A percentile compares a stretch with the other conserved stretches of the same genome.
Conservation (phyloP, 1,140 invertebrate genomes). For the Drosophila insularis region DNA sequence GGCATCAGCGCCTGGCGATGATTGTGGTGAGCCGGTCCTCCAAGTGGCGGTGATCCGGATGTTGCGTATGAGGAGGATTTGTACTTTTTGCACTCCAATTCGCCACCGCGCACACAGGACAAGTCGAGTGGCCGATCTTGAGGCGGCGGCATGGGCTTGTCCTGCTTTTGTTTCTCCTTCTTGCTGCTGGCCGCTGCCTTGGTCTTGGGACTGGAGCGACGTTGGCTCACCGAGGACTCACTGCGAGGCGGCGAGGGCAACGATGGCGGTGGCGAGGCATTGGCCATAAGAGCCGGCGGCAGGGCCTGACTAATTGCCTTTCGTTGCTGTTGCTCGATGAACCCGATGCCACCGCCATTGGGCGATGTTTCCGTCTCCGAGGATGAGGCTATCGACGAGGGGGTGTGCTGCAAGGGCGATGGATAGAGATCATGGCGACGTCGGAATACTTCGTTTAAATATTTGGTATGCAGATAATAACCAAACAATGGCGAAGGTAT, state of each 20-base stretch:
- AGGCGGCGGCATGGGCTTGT: slow-evolving; percentile 83
- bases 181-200: slow-evolving; percentile 23
- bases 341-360: slow-evolving; percentile 36
- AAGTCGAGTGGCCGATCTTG: slow-evolving; percentile 94
- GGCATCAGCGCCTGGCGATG: slow-evolving; percentile 70
- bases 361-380: slow-evolving; percentile 75
- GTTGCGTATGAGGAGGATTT: slow-evolving; percentile 80
- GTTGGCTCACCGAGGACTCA: slow-evolving; percentile 57
- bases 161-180: slow-evolving; percentile 53
- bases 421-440: slow-evolving; percentile 89
- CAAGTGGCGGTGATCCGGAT: slow-evolving; percentile 67
- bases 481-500: slow-evolving; percentile 87
- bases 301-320: slow-evolving; percentile 29
- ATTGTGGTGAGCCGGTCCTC: background rate
- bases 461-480: slow-evolving; percentile 89
- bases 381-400: slow-evolving; percentile 74
- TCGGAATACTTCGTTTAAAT: slow-evolving; percentile 87
- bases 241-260: slow-evolving; percentile 80
- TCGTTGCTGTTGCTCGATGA: background rate
- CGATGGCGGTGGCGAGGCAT: slow-evolving; percentile 69
- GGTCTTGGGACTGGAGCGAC: slow-evolving; percentile 51
- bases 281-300: slow-evolving; percentile 49
- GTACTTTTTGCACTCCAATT: slow-evolving; percentile 67
- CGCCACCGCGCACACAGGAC: slow-evolving; percentile 84
- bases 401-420: slow-evolving; percentile 76